A percentile compares a stretch with the other conserved stretches of the same genome.
Conservation (phyloP, 2,888 invertebrate species). For the Sinelater perroti region DNA sequence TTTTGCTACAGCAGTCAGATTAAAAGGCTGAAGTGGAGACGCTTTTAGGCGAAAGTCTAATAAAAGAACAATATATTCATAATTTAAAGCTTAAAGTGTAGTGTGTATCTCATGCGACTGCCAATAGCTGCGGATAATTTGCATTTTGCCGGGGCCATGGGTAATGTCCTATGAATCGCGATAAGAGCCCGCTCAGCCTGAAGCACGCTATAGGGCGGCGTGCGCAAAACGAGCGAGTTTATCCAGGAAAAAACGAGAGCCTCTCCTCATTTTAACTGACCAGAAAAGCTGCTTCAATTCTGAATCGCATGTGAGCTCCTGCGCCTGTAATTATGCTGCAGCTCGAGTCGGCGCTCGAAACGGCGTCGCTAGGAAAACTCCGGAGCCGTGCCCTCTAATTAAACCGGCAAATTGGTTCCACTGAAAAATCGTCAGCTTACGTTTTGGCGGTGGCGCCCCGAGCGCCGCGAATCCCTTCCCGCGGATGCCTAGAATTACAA, state of each 20-base stretch:
- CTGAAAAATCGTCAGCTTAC: slow-evolving; percentile 3
- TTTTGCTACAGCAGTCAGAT: slow-evolving; percentile 9
- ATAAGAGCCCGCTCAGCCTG: slow-evolving; percentile 51
- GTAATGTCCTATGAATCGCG: slow-evolving; percentile 60
- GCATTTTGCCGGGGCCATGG: slow-evolving; percentile 58
- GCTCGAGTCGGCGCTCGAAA: slow-evolving; percentile 11
- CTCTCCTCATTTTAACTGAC: slow-evolving; percentile 36
- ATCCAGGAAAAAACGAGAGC: slow-evolving; percentile 22
- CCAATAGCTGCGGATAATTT: slow-evolving; percentile 57
- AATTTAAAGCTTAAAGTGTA: slow-evolving; percentile 34
- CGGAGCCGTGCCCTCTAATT: slow-evolving; percentile 1
- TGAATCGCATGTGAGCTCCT: slow-evolving; percentile 14
- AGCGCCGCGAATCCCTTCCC: neutral
- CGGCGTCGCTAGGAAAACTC: neutral
- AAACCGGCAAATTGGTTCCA: slow-evolving; percentile 7
- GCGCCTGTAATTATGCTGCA: slow-evolving; percentile 3
- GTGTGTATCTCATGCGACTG: slow-evolving; percentile 51
- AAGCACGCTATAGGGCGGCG: slow-evolving; percentile 41
- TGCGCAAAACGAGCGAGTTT: slow-evolving; percentile 39
- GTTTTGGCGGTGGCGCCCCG: neutral
- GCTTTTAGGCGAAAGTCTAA: slow-evolving; percentile 29
- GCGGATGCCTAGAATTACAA: slow-evolving; percentile 4
- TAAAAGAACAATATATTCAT: slow-evolving; percentile 35
- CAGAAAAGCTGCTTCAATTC: slow-evolving; percentile 28
- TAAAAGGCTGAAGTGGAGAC: slow-evolving; percentile 9